These are phyloP conservation scores for Gadus chalcogrammus DNA, from an alignment of 2,113 vertebrate genomes.

Conservation along the genomic window DNA sequence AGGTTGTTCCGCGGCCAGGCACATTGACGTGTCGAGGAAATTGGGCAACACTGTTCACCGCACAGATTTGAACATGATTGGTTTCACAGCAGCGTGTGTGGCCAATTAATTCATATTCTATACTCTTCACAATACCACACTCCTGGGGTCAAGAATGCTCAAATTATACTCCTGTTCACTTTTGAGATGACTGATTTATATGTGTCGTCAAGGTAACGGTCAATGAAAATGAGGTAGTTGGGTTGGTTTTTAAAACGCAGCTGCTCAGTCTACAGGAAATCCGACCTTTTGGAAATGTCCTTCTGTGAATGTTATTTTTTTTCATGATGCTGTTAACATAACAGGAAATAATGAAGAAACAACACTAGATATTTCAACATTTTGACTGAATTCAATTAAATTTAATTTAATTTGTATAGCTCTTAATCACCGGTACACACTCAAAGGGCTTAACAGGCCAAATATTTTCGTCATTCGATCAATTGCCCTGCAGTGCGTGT, in stretches of 20 bases:
- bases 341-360: constrained; percentile 1
- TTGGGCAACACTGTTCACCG: constrained; percentile 13
- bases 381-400: no score
- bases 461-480: no score
- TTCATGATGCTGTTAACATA: neutral
- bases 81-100: constrained; percentile 36
- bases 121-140: constrained; percentile 52
- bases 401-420: no score
- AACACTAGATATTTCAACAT: no score
- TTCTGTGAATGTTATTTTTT: neutral
- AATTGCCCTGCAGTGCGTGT: no score
- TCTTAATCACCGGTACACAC: no score
- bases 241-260: constrained; percentile 55
- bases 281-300: neutral
- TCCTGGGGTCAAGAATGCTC: constrained; percentile 60
- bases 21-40: constrained; percentile 14
- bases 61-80: constrained; percentile 39
- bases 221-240: constrained; percentile 62
- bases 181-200: constrained; percentile 57
- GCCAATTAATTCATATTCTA: constrained; percentile 49
- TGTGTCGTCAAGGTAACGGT: constrained; percentile 69
- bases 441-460: no score
- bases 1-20: neutral
- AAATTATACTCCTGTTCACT: constrained; percentile 55
- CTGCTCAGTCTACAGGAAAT: constrained; percentile 45